phyloP scores from a whole-genome alignment of 2,113 vertebrate species.

The Oryctolagus cuniculus region mOryCun1.1 NC_091448.1:57413001-57413500 shows the following conservation, averaged over 20 bases:
- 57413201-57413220: not conserved
- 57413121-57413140: not conserved
- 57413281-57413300: not conserved
- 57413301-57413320: accelerated
- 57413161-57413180: too few species aligned
- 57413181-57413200: not conserved
- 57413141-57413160: not conserved
- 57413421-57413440: not conserved
- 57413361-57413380: accelerated
- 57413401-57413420: not conserved
- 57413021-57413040: conserved; percentile 31
- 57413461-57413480: not conserved
- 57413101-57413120: not conserved
- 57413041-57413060: not conserved
- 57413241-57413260: not conserved
- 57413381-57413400: not conserved
- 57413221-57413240: not conserved
- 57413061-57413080: not conserved
- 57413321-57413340: not conserved
- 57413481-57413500: not conserved
- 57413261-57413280: not conserved
- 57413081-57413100: not conserved
- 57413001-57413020: not conserved
- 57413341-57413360: not conserved
- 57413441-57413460: not conserved